Evolutionary conservation across 2,797 vertebrate species (phyloP).

Genomic region (Cephalopachus bancanus): DNA sequence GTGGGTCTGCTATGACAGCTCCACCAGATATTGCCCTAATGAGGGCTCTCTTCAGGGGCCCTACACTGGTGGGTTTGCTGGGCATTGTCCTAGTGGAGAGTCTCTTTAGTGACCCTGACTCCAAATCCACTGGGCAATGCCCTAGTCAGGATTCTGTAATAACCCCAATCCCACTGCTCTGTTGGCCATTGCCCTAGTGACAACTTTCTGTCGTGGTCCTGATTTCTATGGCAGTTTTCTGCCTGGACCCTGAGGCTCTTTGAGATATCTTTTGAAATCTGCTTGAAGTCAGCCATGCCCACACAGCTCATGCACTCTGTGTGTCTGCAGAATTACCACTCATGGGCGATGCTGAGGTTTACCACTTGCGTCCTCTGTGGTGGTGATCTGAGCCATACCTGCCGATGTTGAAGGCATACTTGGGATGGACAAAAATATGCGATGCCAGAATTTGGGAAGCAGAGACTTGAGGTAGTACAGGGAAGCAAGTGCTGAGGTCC

Average conservation of each 20-base stretch:
- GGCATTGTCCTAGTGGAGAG: background rate
- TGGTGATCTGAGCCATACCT: background rate
- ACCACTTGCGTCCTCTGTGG: too few relatives aligned
- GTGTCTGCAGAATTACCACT: background rate
- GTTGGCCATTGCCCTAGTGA: too few relatives aligned
- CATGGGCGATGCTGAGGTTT: background rate
- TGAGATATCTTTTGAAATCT: background rate
- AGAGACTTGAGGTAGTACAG: too few relatives aligned
- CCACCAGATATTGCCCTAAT: background rate
- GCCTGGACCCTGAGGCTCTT: background rate
- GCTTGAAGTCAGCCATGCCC: background rate
- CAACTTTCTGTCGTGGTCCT: too few relatives aligned
- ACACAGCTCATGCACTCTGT: too few relatives aligned
- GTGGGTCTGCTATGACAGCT: too few relatives aligned
- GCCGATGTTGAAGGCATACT: background rate
- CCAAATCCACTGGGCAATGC: too few relatives aligned
- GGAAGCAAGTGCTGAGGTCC: background rate
- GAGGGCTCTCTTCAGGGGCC: background rate
- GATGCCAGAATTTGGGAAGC: background rate
- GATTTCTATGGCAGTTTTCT: background rate
- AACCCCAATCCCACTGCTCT: too few relatives aligned
- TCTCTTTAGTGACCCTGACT: too few relatives aligned
- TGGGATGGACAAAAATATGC: background rate
- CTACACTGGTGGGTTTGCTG: background rate
- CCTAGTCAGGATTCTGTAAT: too few relatives aligned